phyloP scores from a whole-genome alignment of 2,888 invertebrate species.

The Drosophila mettleri region DNA sequence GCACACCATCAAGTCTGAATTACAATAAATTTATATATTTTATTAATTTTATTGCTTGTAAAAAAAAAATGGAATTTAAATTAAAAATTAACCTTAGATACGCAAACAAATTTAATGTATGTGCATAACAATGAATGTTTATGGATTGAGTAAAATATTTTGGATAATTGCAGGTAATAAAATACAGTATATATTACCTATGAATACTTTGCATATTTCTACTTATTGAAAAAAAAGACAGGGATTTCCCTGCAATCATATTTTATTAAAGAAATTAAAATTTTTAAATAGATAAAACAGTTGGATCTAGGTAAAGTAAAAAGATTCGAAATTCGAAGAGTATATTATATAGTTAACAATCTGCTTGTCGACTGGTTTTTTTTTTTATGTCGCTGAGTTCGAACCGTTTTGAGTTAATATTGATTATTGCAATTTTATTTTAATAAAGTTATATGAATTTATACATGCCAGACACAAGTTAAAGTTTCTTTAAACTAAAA shows the following conservation, averaged over 20 bases:
- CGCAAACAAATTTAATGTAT: background rate
- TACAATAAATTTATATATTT: constrained; percentile 1
- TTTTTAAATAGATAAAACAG: background rate
- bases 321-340: too few species aligned
- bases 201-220: background rate
- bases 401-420: too few species aligned
- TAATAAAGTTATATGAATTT: background rate
- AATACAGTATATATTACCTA: background rate
- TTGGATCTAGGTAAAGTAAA: background rate
- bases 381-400: too few species aligned
- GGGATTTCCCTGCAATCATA: background rate
- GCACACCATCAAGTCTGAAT: background rate
- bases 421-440: background rate
- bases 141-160: background rate
- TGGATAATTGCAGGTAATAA: background rate
- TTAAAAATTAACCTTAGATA: constrained; percentile 2
- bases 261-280: too few species aligned
- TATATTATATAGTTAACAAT: too few species aligned
- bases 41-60: background rate
- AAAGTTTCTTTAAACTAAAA: too few species aligned
- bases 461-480: too few species aligned
- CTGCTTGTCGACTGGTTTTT: too few species aligned
- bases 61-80: constrained; percentile 6
- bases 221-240: background rate
- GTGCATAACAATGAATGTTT: background rate